Conservation (phyloP, 2,888 invertebrate species). For the Catocala fraxini region DNA sequence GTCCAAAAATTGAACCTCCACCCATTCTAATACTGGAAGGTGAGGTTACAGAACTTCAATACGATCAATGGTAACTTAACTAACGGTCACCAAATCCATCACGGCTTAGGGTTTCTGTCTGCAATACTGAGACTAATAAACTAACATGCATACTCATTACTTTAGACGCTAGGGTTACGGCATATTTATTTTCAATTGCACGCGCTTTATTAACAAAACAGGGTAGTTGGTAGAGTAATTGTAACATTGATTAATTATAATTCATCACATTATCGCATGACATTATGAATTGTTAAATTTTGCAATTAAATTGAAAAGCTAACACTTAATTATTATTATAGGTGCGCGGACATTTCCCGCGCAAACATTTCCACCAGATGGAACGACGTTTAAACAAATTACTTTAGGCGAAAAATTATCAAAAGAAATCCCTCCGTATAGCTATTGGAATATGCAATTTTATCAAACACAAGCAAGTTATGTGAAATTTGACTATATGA, state of each 20-base stretch:
- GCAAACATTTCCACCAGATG: constrained; percentile 96
- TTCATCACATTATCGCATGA: constrained; percentile 75
- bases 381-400: constrained; percentile 97
- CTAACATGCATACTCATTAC: constrained; percentile 70
- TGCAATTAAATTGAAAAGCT: constrained; percentile 32
- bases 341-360: constrained; percentile 96
- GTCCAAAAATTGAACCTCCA: constrained; percentile 85
- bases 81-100: constrained; percentile 76
- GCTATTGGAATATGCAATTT: constrained; percentile 99
- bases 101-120: constrained; percentile 60
- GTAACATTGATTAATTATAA: constrained; percentile 10
- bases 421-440: constrained; percentile 96
- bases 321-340: constrained; percentile 69
- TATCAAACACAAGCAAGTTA: constrained; percentile 97
- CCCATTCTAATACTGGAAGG: constrained; percentile 95
- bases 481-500: constrained; percentile 97
- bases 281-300: constrained; percentile 24
- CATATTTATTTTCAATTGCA: constrained; percentile 60
- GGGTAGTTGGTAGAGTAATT: constrained; percentile 34
- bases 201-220: constrained; percentile 53
- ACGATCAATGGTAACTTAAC: constrained; percentile 74
- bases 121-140: constrained; percentile 65
- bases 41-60: constrained; percentile 85
- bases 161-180: constrained; percentile 36
- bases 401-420: constrained; percentile 95